phyloP scores from a whole-genome alignment of 2,797 vertebrate species.

The Gambusia yucatana region DNA sequence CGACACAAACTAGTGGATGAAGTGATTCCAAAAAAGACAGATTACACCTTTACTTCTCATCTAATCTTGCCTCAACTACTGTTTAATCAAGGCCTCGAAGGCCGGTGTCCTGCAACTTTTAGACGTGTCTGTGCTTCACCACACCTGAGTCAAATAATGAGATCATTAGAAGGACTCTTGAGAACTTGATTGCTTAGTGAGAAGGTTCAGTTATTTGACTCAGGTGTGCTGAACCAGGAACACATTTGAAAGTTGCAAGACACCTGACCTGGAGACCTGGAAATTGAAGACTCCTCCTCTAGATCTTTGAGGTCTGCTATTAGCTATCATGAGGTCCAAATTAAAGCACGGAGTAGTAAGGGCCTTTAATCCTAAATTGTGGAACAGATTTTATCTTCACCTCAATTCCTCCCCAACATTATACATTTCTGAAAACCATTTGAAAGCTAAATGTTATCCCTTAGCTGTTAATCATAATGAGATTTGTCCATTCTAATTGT shows the following conservation, averaged over 20 bases:
- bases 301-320: neutral
- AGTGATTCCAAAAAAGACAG: neutral
- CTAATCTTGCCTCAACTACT: too few species aligned
- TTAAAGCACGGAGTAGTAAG: neutral
- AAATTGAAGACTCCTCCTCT: neutral
- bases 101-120: too few species aligned
- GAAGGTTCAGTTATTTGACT: too few species aligned
- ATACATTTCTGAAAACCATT: neutral
- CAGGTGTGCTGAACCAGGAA: too few species aligned
- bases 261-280: neutral
- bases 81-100: too few species aligned
- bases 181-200: too few species aligned
- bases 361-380: neutral
- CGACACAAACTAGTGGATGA: neutral
- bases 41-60: neutral
- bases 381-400: neutral
- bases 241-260: neutral
- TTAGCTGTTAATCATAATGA: neutral
- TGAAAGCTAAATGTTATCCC: neutral
- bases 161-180: too few species aligned
- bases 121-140: too few species aligned
- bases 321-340: neutral
- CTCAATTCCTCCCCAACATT: neutral
- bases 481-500: neutral
- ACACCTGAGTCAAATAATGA: too few species aligned